phyloP scores from a whole-genome alignment of 2,797 vertebrate species.

The Schizopygopsis malacanthus region DNA sequence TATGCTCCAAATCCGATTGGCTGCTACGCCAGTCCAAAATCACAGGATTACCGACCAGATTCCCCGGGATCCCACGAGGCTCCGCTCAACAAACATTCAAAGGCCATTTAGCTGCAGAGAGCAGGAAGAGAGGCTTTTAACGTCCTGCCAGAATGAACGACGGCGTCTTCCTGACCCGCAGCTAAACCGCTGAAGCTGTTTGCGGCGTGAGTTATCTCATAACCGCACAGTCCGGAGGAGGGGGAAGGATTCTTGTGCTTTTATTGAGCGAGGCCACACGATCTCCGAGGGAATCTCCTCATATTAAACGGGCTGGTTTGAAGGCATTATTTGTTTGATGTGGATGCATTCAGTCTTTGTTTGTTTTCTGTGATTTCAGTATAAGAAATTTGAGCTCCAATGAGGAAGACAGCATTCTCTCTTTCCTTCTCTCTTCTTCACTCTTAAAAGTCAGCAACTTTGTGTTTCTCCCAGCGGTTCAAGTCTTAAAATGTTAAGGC shows the following conservation, averaged over 20 bases:
- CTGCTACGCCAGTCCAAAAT: slow-evolving; percentile 46
- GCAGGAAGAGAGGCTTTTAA: slow-evolving; percentile 18
- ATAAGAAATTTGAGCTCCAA: not conserved
- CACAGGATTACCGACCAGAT: slow-evolving; percentile 53
- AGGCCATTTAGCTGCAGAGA: slow-evolving; percentile 9
- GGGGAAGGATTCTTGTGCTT: not conserved
- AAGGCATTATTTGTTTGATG: slow-evolving; percentile 39
- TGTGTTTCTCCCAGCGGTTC: not conserved
- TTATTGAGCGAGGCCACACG: slow-evolving; percentile 27
- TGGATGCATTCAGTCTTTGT: slow-evolving; percentile 41
- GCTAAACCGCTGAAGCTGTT: slow-evolving; percentile 14
- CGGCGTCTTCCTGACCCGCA: slow-evolving; percentile 23
- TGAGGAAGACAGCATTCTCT: not conserved
- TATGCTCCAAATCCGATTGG: slow-evolving; percentile 57
- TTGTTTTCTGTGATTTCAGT: slow-evolving; percentile 49
- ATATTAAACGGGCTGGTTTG: slow-evolving; percentile 47
- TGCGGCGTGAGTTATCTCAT: slow-evolving; percentile 19
- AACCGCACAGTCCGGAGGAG: slow-evolving; percentile 9
- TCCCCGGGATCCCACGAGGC: slow-evolving; percentile 21
- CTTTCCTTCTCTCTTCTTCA: not conserved
- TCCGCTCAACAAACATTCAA: slow-evolving; percentile 26
- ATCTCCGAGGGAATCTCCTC: slow-evolving; percentile 37
- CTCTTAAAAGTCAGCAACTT: not conserved
- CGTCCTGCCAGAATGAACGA: slow-evolving; percentile 22
- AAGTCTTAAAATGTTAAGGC: not conserved